Evolutionary conservation across 2,797 vertebrate genomes (phyloP).

Genomic region (Euphonia xanthogaster): DNA sequence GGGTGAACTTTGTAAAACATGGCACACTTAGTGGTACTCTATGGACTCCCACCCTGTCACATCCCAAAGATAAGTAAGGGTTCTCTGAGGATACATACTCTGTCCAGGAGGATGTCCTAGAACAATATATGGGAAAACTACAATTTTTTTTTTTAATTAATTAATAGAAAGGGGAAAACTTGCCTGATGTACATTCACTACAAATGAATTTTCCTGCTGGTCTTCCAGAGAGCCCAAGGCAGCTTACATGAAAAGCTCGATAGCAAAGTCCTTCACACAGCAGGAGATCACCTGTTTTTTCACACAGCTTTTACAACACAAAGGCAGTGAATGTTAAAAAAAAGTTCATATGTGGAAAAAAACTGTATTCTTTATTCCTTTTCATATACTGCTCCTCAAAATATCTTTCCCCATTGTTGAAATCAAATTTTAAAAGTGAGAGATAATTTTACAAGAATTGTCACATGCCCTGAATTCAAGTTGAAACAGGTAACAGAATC

Average conservation of each 20-base stretch:
- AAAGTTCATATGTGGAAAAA: slow-evolving; percentile 16
- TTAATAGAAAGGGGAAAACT: slow-evolving; percentile 64
- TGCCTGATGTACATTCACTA: slow-evolving; percentile 88
- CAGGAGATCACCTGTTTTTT: slow-evolving; percentile 87
- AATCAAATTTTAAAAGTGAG: not conserved
- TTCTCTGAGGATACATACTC: not conserved
- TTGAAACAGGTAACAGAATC: not conserved
- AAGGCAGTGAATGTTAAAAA: slow-evolving; percentile 60
- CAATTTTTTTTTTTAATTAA: not conserved
- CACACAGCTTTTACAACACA: slow-evolving; percentile 84
- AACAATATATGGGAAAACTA: not conserved
- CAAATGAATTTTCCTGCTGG: slow-evolving; percentile 88
- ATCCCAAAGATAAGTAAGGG: not conserved
- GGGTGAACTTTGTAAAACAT: not conserved
- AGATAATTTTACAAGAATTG: not conserved
- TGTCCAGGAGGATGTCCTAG: not conserved
- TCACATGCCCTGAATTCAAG: not conserved
- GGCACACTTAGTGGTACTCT: not conserved
- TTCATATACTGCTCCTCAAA: not conserved
- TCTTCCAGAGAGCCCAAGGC: slow-evolving; percentile 80
- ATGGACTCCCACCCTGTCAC: not conserved
- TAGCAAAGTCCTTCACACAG: slow-evolving; percentile 93
- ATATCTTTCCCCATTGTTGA: not conserved
- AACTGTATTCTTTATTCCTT: slow-evolving; percentile 15
- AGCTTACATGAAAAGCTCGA: slow-evolving; percentile 89